A percentile compares a stretch with the other conserved stretches of the same genome.
These are phyloP conservation scores for Phaedon cochleariae DNA, from an alignment of 2,888 invertebrate species.

Conservation along the genomic window DNA sequence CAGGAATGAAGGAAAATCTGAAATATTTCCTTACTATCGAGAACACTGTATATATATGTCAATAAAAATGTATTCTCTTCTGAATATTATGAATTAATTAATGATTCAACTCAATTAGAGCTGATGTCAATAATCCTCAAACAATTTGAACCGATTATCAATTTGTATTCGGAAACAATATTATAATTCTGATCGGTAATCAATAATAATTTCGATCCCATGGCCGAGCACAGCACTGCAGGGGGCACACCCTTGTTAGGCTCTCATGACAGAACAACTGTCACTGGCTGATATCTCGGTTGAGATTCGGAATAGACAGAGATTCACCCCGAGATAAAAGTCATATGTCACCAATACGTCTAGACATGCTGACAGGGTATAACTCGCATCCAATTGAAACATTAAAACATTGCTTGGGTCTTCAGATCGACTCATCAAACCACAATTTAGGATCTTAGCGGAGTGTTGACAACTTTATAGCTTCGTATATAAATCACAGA, in stretches of 20 bases:
- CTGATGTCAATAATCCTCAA: too few relatives aligned
- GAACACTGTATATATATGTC: too few relatives aligned
- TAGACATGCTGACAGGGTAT: constrained; percentile 32
- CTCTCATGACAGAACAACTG: constrained; percentile 49
- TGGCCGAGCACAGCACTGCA: constrained; percentile 51
- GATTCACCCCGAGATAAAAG: constrained; percentile 33
- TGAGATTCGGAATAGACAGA: constrained; percentile 38
- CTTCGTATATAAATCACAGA: constrained; percentile 28
- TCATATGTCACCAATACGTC: constrained; percentile 29
- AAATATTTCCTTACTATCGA: too few relatives aligned
- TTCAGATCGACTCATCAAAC: constrained; percentile 29
- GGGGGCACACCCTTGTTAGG: constrained; percentile 56
- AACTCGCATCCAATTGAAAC: constrained; percentile 24
- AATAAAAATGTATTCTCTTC: too few relatives aligned
- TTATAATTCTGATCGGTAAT: constrained; percentile 48
- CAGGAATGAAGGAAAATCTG: too few relatives aligned
- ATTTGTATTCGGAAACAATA: too few relatives aligned
- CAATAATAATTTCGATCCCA: constrained; percentile 54
- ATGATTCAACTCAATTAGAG: too few relatives aligned
- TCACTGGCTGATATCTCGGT: constrained; percentile 39
- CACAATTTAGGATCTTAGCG: constrained; percentile 27
- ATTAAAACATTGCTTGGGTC: constrained; percentile 23
- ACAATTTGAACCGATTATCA: too few relatives aligned
- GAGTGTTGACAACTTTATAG: constrained; percentile 37
- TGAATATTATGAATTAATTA: too few relatives aligned